A percentile compares a stretch with the other conserved stretches of the same genome.
Conservation (phyloP, 2,113 vertebrate species). For the Chaetura pelagica region DNA sequence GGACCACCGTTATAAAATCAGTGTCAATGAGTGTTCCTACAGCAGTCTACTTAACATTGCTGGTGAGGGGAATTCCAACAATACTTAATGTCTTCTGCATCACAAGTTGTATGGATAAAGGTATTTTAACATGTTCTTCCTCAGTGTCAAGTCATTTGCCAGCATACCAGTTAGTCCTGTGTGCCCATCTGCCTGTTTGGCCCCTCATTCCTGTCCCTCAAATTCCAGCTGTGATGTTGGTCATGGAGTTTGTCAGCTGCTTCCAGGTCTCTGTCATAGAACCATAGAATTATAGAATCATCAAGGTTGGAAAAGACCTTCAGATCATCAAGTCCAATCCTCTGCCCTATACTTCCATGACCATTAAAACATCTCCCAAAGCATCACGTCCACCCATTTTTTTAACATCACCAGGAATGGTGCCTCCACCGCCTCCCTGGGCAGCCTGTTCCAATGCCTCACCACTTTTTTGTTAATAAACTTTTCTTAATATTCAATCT, state of each 20-base stretch:
- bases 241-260: background rate
- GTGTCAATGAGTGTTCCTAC: background rate
- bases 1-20: background rate
- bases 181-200: background rate
- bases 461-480: too few species aligned
- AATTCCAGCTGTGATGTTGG: background rate
- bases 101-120: background rate
- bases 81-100: background rate
- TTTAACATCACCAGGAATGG: too few species aligned
- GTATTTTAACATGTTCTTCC: background rate
- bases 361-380: too few species aligned
- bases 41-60: background rate
- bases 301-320: too few species aligned
- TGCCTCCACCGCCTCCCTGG: too few species aligned
- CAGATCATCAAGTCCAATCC: too few species aligned
- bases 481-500: too few species aligned
- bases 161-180: background rate
- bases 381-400: too few species aligned
- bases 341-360: too few species aligned
- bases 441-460: too few species aligned
- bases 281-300: too few species aligned
- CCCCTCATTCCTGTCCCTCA: background rate
- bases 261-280: background rate
- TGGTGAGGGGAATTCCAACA: background rate
- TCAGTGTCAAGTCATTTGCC: background rate